Evolutionary conservation across 2,797 vertebrate genomes (phyloP).

Genomic region (Acestrorhynchus altus): DNA sequence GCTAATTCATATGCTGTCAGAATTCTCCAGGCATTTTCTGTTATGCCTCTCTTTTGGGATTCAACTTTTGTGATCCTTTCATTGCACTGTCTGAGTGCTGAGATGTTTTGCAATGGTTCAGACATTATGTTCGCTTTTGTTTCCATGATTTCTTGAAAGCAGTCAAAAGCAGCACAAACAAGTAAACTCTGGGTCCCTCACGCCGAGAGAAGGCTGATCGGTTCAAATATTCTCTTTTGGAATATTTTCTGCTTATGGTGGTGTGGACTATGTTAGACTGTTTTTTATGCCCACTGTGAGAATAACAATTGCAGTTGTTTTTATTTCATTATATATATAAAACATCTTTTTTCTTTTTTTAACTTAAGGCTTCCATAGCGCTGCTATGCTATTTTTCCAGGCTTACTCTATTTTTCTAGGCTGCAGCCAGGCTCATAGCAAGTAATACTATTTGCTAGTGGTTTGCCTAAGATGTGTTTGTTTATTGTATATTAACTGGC

Average conservation of each 20-base stretch:
- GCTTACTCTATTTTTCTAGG: neutral
- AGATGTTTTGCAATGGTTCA: conserved; percentile 9
- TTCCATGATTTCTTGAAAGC: conserved; percentile 7
- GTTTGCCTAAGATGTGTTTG: neutral
- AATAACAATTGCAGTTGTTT: neutral
- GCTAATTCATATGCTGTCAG: conserved; percentile 73
- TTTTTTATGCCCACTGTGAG: neutral
- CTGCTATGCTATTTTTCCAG: neutral
- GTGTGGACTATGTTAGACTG: neutral
- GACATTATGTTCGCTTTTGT: conserved; percentile 16
- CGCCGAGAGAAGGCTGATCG: neutral
- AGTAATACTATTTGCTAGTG: neutral
- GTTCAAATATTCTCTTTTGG: neutral
- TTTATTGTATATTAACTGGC: conserved; percentile 28
- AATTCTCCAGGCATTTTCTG: conserved; percentile 31
- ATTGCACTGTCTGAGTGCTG: neutral
- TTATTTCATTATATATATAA: neutral
- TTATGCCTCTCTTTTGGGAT: neutral
- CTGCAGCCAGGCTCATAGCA: neutral
- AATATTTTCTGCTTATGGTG: neutral
- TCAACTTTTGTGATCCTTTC: conserved; percentile 22
- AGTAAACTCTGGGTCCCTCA: neutral
- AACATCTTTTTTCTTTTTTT: too few relatives aligned
- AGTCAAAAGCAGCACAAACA: conserved; percentile 6
- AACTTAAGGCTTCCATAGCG: too few relatives aligned